Evolutionary conservation across 2,113 vertebrate species (phyloP).

Genomic region (Fulica atra): DNA sequence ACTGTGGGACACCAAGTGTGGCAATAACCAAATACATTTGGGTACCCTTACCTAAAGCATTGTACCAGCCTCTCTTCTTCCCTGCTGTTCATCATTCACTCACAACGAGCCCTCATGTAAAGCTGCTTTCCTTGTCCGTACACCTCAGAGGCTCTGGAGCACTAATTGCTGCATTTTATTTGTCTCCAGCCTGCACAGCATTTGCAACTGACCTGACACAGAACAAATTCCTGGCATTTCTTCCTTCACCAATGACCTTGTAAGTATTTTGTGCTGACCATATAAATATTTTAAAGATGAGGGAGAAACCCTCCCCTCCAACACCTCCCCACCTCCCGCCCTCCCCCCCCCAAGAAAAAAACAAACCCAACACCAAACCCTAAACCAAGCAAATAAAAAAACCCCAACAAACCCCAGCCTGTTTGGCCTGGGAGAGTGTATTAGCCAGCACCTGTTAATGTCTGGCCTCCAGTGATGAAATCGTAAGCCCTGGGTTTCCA

Average conservation of each 20-base stretch:
- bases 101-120: not conserved
- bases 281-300: not conserved
- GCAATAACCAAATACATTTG: not conserved
- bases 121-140: not conserved
- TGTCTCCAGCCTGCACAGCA: not conserved
- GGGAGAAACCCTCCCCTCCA: not conserved
- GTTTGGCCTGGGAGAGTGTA: not conserved
- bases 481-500: not conserved
- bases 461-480: not conserved
- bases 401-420: not conserved
- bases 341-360: not conserved
- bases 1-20: not conserved
- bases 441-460: not conserved
- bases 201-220: not conserved
- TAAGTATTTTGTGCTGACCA: not conserved
- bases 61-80: not conserved
- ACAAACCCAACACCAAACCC: no score
- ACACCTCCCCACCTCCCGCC: no score
- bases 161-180: not conserved
- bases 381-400: not conserved
- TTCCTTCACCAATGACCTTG: not conserved
- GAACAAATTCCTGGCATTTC: not conserved
- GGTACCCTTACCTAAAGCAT: not conserved
- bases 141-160: not conserved
- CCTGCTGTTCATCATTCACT: not conserved